A percentile compares a stretch with the other conserved stretches of the same genome.
phyloP scores from a whole-genome alignment of 1,140 invertebrate genomes.

The Metopolophium dirhodum region DNA sequence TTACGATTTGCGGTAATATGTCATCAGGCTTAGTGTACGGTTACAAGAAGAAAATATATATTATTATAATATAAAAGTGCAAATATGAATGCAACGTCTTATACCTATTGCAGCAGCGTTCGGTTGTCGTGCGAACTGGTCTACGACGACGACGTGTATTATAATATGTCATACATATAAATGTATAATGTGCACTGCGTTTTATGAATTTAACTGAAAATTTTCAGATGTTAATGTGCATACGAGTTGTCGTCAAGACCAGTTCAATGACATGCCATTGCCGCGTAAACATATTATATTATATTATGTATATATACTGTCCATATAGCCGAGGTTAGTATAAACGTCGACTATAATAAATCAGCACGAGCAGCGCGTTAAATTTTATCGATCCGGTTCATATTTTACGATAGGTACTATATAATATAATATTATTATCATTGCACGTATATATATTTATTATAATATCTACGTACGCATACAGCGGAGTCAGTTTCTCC shows the following conservation, averaged over 20 bases:
- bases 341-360: slow-evolving; percentile 26
- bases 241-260: slow-evolving; percentile 49
- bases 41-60: slow-evolving; percentile 13
- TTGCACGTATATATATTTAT: neutral
- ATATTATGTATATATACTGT: slow-evolving; percentile 27
- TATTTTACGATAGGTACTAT: slow-evolving; percentile 41
- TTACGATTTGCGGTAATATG: slow-evolving; percentile 1
- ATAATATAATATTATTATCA: slow-evolving; percentile 10
- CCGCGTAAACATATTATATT: neutral
- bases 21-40: slow-evolving; percentile 19
- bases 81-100: neutral
- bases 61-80: neutral
- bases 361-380: slow-evolving; percentile 36
- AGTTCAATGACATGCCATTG: slow-evolving; percentile 52
- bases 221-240: slow-evolving; percentile 1
- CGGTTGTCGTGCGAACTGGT: neutral
- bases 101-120: neutral
- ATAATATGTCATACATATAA: neutral
- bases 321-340: neutral
- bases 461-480: neutral
- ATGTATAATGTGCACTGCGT: neutral
- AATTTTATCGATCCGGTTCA: slow-evolving; percentile 56
- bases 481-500: neutral
- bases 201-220: slow-evolving; percentile 44
- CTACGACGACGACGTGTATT: slow-evolving; percentile 20